phyloP scores from a whole-genome alignment of 1,140 invertebrate genomes.

The Drosophila tristis region DNA sequence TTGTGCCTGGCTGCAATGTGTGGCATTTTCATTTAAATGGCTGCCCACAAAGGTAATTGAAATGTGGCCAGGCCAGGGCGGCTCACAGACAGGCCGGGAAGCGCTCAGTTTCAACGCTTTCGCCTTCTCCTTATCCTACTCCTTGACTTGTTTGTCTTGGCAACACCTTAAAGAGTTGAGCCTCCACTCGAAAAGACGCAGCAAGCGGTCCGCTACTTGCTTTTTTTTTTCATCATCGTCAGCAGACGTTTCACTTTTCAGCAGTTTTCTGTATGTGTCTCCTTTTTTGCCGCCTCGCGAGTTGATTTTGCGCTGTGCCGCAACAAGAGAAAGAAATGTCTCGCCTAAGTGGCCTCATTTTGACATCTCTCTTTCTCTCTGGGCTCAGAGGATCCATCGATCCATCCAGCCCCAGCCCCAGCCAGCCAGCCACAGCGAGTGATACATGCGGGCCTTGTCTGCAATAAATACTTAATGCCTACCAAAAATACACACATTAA shows the following conservation, averaged over 20 bases:
- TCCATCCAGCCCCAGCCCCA: background rate
- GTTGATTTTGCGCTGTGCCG: conserved; percentile 56
- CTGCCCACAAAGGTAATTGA: conserved; percentile 77
- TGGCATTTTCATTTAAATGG: conserved; percentile 82
- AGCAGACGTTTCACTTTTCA: conserved; percentile 42
- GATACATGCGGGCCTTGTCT: conserved; percentile 77
- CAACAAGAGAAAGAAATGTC: conserved; percentile 45
- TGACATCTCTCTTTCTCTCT: conserved; percentile 67
- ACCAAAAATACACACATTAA: conserved; percentile 83
- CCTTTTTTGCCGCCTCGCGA: conserved; percentile 53
- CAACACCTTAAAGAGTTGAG: conserved; percentile 77
- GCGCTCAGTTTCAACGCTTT: conserved; percentile 3
- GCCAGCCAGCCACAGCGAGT: conserved; percentile 43
- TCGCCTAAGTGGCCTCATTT: conserved; percentile 80
- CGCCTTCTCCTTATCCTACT: background rate
- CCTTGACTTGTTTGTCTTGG: conserved; percentile 73
- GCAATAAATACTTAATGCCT: conserved; percentile 81
- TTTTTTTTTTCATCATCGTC: conserved; percentile 36
- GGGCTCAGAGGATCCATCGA: conserved; percentile 24
- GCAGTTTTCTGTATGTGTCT: conserved; percentile 11
- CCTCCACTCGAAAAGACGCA: conserved; percentile 46
- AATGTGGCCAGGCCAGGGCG: conserved; percentile 41
- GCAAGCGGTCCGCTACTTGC: conserved; percentile 69
- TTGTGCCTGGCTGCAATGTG: conserved; percentile 69
- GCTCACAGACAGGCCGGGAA: conserved; percentile 2